Percentiles rank a stretch among this genome's conserved stretches.
Conservation (phyloP, 2,797 vertebrate species). For the Synaphobranchus kaupii region DNA sequence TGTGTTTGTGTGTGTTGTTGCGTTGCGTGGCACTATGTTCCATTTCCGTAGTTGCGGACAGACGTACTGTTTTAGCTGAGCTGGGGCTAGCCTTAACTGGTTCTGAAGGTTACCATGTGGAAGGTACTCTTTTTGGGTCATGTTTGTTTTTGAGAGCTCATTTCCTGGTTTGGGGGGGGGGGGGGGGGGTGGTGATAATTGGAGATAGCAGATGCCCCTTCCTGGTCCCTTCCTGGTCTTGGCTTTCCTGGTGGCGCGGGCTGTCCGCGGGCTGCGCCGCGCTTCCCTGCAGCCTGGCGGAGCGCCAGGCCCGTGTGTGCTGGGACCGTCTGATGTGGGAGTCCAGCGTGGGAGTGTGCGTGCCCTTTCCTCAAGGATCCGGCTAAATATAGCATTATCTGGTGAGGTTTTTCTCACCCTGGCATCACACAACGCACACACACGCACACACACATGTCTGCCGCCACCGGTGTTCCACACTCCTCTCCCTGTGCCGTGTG, state of each 20-base stretch:
- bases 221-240: not conserved
- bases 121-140: not conserved
- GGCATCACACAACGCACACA: constrained; percentile 16
- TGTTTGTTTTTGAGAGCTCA: not conserved
- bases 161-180: not conserved
- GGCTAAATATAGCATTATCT: not conserved
- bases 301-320: not conserved
- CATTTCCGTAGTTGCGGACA: too few species aligned
- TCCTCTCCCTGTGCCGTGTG: constrained; percentile 36
- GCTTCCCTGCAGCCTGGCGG: not conserved
- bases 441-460: constrained; percentile 41
- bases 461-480: constrained; percentile 43
- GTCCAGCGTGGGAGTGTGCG: not conserved
- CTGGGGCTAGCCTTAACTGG: not conserved
- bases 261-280: not conserved
- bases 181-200: not conserved
- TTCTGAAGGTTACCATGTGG: not conserved
- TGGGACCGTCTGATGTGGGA: not conserved
- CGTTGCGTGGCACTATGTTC: too few species aligned
- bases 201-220: not conserved
- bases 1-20: too few species aligned
- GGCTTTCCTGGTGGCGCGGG: not conserved
- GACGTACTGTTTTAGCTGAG: not conserved
- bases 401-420: not conserved
- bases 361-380: not conserved